These are phyloP conservation scores for Eupsilia transversa DNA, from an alignment of 2,888 invertebrate genomes.

Conservation along the genomic window DNA sequence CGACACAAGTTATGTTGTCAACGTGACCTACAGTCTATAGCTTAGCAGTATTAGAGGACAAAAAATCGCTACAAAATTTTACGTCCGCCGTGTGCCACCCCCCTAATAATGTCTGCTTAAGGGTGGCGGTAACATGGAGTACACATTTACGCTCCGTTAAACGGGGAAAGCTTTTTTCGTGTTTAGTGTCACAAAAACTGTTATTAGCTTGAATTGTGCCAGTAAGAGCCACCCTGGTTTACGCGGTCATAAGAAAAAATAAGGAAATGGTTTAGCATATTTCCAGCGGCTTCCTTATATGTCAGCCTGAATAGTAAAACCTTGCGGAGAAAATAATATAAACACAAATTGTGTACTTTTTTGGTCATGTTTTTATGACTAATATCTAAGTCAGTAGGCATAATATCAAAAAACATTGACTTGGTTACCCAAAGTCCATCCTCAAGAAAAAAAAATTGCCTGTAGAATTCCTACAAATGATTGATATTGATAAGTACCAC, in stretches of 20 bases:
- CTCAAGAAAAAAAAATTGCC: background rate
- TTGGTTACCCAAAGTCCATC: background rate
- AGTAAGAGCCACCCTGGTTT: constrained; percentile 73
- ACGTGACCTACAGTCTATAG: constrained; percentile 85
- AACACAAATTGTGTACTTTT: constrained; percentile 3
- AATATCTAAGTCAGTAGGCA: no score
- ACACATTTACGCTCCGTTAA: constrained; percentile 91
- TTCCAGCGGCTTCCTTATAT: constrained; percentile 28
- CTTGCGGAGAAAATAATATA: constrained; percentile 20
- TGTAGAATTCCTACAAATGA: background rate
- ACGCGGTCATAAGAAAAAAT: constrained; percentile 70
- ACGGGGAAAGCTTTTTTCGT: constrained; percentile 90
- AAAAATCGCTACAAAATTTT: constrained; percentile 89
- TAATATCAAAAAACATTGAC: no score
- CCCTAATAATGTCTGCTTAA: constrained; percentile 90
- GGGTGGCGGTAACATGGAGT: constrained; percentile 89
- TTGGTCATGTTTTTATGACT: background rate
- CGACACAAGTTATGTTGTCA: constrained; percentile 80
- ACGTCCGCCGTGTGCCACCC: constrained; percentile 86
- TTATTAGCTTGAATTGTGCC: constrained; percentile 89
- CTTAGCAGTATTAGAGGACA: constrained; percentile 84
- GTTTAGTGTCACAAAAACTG: constrained; percentile 91
- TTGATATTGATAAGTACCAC: constrained; percentile 3
- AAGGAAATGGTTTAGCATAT: constrained; percentile 66
- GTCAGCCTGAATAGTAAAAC: constrained; percentile 13